A percentile compares a stretch with the other conserved stretches of the same genome.
These are phyloP conservation scores for Platypus cylindrus DNA, from an alignment of 2,888 invertebrate genomes.

Conservation along the genomic window DNA sequence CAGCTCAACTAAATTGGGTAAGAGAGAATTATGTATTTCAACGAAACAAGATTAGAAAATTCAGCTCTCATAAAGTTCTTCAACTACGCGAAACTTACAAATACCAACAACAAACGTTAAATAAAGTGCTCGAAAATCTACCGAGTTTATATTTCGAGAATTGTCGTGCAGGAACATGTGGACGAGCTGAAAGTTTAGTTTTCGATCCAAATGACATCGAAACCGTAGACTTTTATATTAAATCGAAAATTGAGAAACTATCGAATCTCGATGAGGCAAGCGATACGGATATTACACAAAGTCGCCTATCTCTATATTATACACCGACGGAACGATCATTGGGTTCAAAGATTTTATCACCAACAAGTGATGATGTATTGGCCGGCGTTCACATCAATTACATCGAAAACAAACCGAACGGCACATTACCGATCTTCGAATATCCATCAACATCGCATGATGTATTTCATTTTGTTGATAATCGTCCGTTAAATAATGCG, in stretches of 20 bases:
- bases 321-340: constrained; percentile 64
- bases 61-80: constrained; percentile 84
- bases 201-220: constrained; percentile 53
- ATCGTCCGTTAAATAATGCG: not conserved
- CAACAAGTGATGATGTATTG: constrained; percentile 32
- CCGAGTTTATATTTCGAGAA: constrained; percentile 86
- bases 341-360: constrained; percentile 32
- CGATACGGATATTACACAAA: constrained; percentile 41
- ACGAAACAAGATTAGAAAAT: constrained; percentile 85
- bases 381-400: constrained; percentile 56
- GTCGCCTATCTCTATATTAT: constrained; percentile 65
- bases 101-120: constrained; percentile 88
- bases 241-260: constrained; percentile 50
- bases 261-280: constrained; percentile 37
- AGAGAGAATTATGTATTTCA: constrained; percentile 93
- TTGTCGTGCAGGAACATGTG: constrained; percentile 76
- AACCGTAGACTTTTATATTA: constrained; percentile 55
- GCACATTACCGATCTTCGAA: constrained; percentile 23
- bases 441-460: constrained; percentile 34
- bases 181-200: constrained; percentile 59
- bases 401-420: constrained; percentile 39
- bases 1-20: constrained; percentile 82
- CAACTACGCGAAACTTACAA: constrained; percentile 86
- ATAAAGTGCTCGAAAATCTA: constrained; percentile 86
- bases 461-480: too few relatives aligned